Evolutionary conservation across 2,113 vertebrate species (phyloP), one percentile per base, ranked within the genome.

Genomic region (Myiopsitta monachus): DNA sequence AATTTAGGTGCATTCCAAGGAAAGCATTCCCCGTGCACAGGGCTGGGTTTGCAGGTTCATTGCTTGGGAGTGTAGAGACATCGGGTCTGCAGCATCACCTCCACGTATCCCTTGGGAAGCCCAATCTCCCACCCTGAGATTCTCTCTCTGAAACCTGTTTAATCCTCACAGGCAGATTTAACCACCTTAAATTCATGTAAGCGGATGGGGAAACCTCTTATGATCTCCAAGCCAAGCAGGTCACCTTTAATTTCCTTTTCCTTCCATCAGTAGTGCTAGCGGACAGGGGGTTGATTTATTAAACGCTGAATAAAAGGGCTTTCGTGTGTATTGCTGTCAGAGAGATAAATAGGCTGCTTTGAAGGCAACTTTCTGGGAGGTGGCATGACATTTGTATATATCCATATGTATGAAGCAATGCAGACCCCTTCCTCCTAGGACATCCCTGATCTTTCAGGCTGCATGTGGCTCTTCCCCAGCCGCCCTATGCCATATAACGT

Each of bases 231-330:
- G 63, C 77, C 89, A 87, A 66, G 51, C 78, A 67, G 62, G 89
- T 94, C 83, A 69, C 91, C 38, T 94, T 90, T 95, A 82, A 96
- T 97, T 95, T 94, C 92, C 95, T 96, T 94, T 91, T 80, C 62
- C 88, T 91, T 85, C 92, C 92, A 83, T 91, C 83, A 93, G 0
- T 90, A 73, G 59, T 27, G 19, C 67, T 62, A 61, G 88, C 4
- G 8, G 80, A 73, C 10, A 6, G 46, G 74, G 61, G 80, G 79
- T 90, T 97, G 96, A 95, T 96, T 96, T 96, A 97, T 97, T 91
- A 94, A 90, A 54, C 14, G 0, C 67, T 47, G 78, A 91, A 87
- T 95, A 94, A 92, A 38, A 76, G 52, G 64, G 31, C 87, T 91
- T 94, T 82, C 15, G 4, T 84, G 59, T 73, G 84, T 43, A 21